A percentile compares a stretch with the other conserved stretches of the same genome.
These are phyloP conservation scores for Knipowitschia caucasica DNA, from an alignment of 2,797 vertebrate genomes.

Conservation along the genomic window DNA sequence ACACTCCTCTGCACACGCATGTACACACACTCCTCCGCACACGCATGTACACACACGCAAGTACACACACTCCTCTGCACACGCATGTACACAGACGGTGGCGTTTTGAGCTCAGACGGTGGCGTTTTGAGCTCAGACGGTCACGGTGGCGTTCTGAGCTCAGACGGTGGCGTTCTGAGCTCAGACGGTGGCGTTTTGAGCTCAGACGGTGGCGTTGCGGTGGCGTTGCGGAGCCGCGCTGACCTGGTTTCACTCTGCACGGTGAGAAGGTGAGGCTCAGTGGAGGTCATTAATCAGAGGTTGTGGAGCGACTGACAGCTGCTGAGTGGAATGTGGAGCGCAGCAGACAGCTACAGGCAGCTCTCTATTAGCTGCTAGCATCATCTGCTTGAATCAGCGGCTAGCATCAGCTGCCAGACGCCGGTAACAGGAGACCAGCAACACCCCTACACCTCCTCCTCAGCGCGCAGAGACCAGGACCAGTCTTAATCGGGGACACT, in stretches of 20 bases:
- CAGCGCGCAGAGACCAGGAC: too few species aligned
- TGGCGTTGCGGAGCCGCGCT: constrained; percentile 40
- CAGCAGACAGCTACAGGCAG: constrained; percentile 77
- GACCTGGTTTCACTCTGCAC: constrained; percentile 76
- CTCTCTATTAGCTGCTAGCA: constrained; percentile 69
- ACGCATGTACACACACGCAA: too few species aligned
- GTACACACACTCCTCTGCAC: too few species aligned
- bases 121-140: too few species aligned
- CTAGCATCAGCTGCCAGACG: constrained; percentile 76
- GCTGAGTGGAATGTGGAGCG: constrained; percentile 77
- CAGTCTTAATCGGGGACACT: too few species aligned
- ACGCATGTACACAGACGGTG: too few species aligned
- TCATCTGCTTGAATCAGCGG: constrained; percentile 78
- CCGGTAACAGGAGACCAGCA: constrained; percentile 68
- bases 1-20: too few species aligned
- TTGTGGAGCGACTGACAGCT: constrained; percentile 70
- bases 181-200: constrained; percentile 67
- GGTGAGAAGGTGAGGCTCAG: constrained; percentile 80
- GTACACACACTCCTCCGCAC: too few species aligned
- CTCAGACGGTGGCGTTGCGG: constrained; percentile 21
- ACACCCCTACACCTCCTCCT: constrained; percentile 53
- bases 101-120: constrained; percentile 61
- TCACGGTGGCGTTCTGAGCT: too few species aligned
- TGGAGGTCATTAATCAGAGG: constrained; percentile 78
- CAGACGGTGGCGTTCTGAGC: constrained; percentile 66